phyloP scores from a whole-genome alignment of 2,113 vertebrate genomes.

The Silurus meridionalis region DNA sequence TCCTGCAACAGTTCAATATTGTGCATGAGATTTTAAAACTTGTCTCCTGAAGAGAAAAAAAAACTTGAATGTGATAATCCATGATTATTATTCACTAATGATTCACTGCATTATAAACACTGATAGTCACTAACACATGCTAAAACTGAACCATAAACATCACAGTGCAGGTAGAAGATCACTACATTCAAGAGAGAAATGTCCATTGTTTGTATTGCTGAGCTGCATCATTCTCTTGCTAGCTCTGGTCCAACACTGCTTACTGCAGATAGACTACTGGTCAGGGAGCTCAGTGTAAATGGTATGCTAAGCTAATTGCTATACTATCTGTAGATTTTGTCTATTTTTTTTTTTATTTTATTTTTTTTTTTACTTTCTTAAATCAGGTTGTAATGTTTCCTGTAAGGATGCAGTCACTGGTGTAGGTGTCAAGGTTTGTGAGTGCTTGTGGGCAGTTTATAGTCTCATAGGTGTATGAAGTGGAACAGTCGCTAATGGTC shows the following conservation, averaged over 20 bases:
- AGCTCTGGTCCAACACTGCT: neutral
- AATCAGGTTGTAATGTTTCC: constrained; percentile 11
- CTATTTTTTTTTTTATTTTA: neutral
- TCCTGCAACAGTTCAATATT: no score
- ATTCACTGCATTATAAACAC: no score
- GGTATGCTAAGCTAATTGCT: constrained; percentile 2
- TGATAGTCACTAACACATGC: no score
- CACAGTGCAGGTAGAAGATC: no score
- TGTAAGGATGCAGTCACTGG: neutral
- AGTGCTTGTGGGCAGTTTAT: neutral
- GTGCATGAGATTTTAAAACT: no score
- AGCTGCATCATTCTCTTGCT: neutral
- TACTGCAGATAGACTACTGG: neutral
- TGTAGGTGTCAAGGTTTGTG: neutral
- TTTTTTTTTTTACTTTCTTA: neutral
- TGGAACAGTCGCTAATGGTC: neutral
- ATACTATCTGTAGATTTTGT: constrained; percentile 3
- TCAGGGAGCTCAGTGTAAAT: neutral
- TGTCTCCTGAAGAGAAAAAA: no score
- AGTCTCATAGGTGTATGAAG: neutral
- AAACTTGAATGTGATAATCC: no score
- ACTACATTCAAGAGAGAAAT: no score
- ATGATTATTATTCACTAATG: no score
- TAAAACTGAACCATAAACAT: no score
- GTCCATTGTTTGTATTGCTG: neutral